A percentile compares a stretch with the other conserved stretches of the same genome.
Evolutionary conservation across 2,888 invertebrate genomes (phyloP).

Genomic region (Cyclophora punctaria): DNA sequence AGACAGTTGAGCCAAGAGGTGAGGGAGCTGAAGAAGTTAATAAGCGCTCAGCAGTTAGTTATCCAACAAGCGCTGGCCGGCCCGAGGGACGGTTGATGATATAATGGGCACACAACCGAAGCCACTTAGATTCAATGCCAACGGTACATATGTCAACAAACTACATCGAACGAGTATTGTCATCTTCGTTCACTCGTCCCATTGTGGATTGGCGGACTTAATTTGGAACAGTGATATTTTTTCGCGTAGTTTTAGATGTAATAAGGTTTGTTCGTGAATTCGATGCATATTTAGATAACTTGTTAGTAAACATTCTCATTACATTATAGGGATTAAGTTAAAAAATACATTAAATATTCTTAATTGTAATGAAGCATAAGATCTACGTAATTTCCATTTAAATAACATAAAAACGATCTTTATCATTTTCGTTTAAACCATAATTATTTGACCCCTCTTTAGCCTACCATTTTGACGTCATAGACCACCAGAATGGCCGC

Average conservation of each 20-base stretch:
- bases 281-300: too few relatives aligned
- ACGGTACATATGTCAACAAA: conserved; percentile 67
- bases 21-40: conserved; percentile 77
- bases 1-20: conserved; percentile 80
- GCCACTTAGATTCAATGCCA: conserved; percentile 70
- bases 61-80: conserved; percentile 65
- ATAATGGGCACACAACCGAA: conserved; percentile 44
- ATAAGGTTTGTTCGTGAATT: background rate
- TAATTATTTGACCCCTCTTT: too few relatives aligned
- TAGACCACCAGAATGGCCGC: too few relatives aligned
- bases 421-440: too few relatives aligned
- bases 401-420: too few relatives aligned
- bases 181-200: conserved; percentile 13
- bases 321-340: too few relatives aligned
- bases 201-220: conserved; percentile 51
- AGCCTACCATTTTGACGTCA: too few relatives aligned
- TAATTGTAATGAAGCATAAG: too few relatives aligned
- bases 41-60: conserved; percentile 68
- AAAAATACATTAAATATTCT: too few relatives aligned
- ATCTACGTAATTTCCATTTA: too few relatives aligned
- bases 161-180: conserved; percentile 49
- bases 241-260: conserved; percentile 23
- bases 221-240: conserved; percentile 52
- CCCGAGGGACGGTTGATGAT: conserved; percentile 66
- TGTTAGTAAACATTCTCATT: too few relatives aligned